Base-by-base conservation (phyloP, 1,140 invertebrate genomes). In the Pachypeltis micranthus region DNA sequence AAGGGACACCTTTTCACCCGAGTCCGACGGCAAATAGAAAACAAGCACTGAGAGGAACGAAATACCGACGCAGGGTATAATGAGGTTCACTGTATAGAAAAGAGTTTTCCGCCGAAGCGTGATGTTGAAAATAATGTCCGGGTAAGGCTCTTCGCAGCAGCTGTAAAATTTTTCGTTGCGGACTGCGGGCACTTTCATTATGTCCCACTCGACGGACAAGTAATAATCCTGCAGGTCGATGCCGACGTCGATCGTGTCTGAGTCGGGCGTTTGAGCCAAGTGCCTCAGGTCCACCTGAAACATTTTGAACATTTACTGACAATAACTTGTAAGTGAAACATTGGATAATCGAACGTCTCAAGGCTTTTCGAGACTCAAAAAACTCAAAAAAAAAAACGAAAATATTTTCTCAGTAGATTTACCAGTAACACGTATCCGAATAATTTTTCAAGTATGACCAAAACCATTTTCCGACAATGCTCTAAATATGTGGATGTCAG, bases 1-100 rank as follows among this genome's bases (percentile, higher is more conserved):
- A 31, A 99, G 83, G 55, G 94, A 95, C 69, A 98, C 88, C 73
- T 98, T 97, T 76, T 98, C 96, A 60, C 96, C 94, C 44, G 92
- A 96, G 77, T 98, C 94, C 58, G 93, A 96, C 31, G 97, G 97
- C 68, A 99, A 75, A 76, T 99, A 99, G 79, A 99, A 99, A 62
- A 99, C 97, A 26, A 99, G 79, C 19, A 98, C 91, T 55, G 96
- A 97, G 23, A 99, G 83, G 77, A 97, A 98, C 28, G 94, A 96
- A 70, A 95, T 94, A 61, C 92, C 93, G 51, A 97, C 92, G 73
- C 92, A 96, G 25, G 93, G 93, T 69, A 96, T 93, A 70, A 96
- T 96, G 63, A 96, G 80, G 75, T 96, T 97, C 0, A 69, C 70
- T 23, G 94, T 95, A 80, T 98, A 98, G 78, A 98, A 98, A 24